Evolutionary conservation across 2,113 vertebrate species (phyloP), one percentile per base, ranked within the genome.

Genomic region (Mormyrus lacerda): DNA sequence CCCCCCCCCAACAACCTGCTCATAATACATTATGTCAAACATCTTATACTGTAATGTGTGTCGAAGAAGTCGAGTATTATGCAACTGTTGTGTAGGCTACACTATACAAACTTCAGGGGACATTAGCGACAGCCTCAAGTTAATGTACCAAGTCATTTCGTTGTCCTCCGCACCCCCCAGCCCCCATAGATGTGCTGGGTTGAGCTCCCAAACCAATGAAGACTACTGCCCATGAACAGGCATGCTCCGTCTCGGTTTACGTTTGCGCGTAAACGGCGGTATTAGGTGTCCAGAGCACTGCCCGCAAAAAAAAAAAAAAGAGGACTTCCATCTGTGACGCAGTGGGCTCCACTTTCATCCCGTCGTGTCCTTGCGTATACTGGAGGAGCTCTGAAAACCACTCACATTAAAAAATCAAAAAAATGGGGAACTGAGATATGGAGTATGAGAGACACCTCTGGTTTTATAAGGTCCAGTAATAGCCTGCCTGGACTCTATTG

Each of bases 361-460:
- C 79, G 51, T 79, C 4, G 27, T 24, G 27, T 53, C 47, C 35
- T 47, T n/a, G 35, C 21, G 4, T n/a, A 85, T 10, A 47, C 51
- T 53, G 39, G 90, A 90, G 90, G 85, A 91, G 91, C 90, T 94
- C 90, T 89, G 90, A 90, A 92, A 93, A 91, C 93, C 90, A 87
- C 93, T 95, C 94, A 95, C 96, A 96, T 96, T 95, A 95, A 95
- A 94, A 91, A 91, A 92, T 91, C n/a, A 91, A 44, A 53, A 88
- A 79, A 85, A 21, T 3, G 17, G 21, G 39, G 89, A 94, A 94
- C 91, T 91, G 90, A 95, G 93, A 94, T 90, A 92, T 91, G 90
- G 91, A 92, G 91, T 94, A 92, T 93, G 90, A 48, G 27, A 82
- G 90, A 91, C 91, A 91, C 89, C 90, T 94, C 94, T 93, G 93